Evolutionary conservation across 2,113 vertebrate genomes (phyloP).

Genomic region (Apodemus speciosus): DNA sequence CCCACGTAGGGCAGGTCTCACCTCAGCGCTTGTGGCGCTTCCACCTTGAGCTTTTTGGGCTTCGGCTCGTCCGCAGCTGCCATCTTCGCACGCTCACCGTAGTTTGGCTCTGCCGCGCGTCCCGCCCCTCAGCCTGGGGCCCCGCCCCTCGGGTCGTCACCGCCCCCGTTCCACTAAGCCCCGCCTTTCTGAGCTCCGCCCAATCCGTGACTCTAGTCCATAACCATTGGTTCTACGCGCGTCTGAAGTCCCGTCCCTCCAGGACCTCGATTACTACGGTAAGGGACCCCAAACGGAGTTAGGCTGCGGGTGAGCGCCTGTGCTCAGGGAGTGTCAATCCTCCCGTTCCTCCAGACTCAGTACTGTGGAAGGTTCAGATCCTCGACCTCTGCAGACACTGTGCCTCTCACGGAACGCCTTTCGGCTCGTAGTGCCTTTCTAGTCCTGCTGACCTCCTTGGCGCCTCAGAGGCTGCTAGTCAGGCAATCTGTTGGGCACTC

Average conservation of each 20-base stretch:
- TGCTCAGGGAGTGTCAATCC: background rate
- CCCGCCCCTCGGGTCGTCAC: background rate
- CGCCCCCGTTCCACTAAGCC: background rate
- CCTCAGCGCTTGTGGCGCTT: constrained; percentile 70
- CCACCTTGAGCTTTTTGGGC: constrained; percentile 86
- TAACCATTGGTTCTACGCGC: constrained; percentile 22
- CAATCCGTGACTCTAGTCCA: background rate
- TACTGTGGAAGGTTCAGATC: background rate
- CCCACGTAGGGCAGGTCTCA: constrained; percentile 66
- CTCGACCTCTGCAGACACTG: background rate
- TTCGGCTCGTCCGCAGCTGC: constrained; percentile 89
- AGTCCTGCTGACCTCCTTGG: background rate
- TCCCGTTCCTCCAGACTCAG: background rate
- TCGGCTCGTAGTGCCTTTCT: background rate
- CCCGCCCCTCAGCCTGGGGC: background rate
- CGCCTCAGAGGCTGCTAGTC: constrained; percentile 25
- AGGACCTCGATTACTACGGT: background rate
- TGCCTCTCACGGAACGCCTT: background rate
- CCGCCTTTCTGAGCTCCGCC: background rate
- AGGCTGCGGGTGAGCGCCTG: constrained; percentile 54
- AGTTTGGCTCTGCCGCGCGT: background rate
- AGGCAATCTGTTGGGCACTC: constrained; percentile 66
- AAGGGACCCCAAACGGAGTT: background rate
- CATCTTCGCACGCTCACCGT: constrained; percentile 81
- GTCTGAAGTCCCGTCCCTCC: background rate